These are phyloP conservation scores for Phasia obesa DNA, from an alignment of 2,888 invertebrate genomes.

Conservation along the genomic window DNA sequence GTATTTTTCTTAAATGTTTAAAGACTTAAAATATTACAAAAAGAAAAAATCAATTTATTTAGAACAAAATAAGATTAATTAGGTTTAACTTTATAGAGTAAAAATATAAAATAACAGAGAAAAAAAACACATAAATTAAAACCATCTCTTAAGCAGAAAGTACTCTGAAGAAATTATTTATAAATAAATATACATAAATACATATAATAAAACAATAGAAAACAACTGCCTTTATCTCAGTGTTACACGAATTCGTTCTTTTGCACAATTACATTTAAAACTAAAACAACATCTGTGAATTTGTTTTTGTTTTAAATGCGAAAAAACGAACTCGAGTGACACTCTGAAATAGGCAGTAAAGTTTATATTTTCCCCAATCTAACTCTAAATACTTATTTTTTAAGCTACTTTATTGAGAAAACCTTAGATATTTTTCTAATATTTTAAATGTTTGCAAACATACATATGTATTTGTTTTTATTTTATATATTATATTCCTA, in stretches of 20 bases:
- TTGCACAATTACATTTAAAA: no score
- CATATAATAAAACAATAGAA: conserved; percentile 60
- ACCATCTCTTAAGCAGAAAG: conserved; percentile 51
- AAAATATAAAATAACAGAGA: conserved; percentile 22
- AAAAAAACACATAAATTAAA: conserved; percentile 32
- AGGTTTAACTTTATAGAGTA: conserved; percentile 57
- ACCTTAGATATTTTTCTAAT: conserved; percentile 44
- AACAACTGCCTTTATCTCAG: no score
- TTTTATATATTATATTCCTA: conserved; percentile 56
- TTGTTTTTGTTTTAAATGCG: no score
- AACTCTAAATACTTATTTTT: conserved; percentile 19
- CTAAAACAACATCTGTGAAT: no score
- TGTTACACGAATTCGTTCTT: no score
- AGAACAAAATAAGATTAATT: conserved; percentile 58
- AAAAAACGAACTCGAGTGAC: no score
- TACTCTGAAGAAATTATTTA: conserved; percentile 60
- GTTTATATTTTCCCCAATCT: conserved; percentile 26
- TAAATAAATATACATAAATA: no score
- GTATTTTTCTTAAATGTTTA: conserved; percentile 71
- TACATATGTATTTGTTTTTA: conserved; percentile 29
- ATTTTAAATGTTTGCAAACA: conserved; percentile 40
- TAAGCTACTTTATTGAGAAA: conserved; percentile 32
- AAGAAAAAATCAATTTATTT: conserved; percentile 53
- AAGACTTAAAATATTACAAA: conserved; percentile 60
- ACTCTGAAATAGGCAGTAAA: no score